These are phyloP conservation scores for Mycteria americana DNA, from an alignment of 2,797 vertebrate species.

Conservation along the genomic window DNA sequence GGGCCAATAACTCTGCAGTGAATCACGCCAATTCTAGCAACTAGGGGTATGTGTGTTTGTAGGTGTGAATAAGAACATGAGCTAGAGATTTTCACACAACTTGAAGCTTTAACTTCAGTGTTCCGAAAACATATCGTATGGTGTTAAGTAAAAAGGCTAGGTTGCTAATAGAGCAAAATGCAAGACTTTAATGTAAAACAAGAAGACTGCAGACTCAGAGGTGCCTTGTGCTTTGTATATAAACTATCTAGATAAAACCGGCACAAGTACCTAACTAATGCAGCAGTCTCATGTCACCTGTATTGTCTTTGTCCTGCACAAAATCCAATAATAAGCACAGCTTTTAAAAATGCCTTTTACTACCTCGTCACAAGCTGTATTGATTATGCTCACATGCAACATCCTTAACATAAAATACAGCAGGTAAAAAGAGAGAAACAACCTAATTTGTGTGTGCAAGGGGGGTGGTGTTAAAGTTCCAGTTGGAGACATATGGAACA, in stretches of 20 bases:
- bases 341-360: not conserved
- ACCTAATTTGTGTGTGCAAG: not conserved
- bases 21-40: not conserved
- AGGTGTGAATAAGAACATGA: constrained; percentile 27
- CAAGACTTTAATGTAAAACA: constrained; percentile 40
- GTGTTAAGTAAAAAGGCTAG: constrained; percentile 30
- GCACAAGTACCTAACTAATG: not conserved
- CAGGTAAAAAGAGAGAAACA: not conserved
- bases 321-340: not conserved
- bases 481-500: not conserved
- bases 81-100: not conserved
- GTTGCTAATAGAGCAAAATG: constrained; percentile 43
- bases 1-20: not conserved
- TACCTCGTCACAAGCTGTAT: not conserved
- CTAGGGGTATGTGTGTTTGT: not conserved
- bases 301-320: not conserved
- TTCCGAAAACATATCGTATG: constrained; percentile 19
- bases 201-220: not conserved
- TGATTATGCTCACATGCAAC: not conserved
- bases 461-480: not conserved
- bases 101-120: not conserved
- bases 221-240: not conserved
- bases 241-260: not conserved
- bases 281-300: not conserved
- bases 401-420: not conserved